These are phyloP conservation scores for Cheirogaleus medius DNA, from an alignment of 2,113 vertebrate genomes.

Conservation along the genomic window DNA sequence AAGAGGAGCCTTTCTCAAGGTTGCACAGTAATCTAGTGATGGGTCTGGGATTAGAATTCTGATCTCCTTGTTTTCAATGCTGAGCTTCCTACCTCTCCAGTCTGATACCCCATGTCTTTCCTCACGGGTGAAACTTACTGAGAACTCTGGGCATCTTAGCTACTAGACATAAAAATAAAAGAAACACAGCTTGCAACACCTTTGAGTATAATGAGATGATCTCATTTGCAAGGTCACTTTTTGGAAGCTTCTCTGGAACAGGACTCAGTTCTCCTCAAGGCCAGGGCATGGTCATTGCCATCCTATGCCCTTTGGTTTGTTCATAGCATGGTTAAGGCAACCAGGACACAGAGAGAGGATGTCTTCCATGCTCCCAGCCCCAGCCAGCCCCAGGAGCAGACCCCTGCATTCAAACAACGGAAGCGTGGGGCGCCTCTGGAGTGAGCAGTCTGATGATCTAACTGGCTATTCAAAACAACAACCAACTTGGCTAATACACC, in stretches of 20 bases:
- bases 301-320: background rate
- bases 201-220: background rate
- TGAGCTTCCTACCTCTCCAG: background rate
- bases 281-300: background rate
- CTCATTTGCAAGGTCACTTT: background rate
- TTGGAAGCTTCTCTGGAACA: background rate
- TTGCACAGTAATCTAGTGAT: background rate
- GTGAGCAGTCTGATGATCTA: background rate
- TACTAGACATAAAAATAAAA: background rate
- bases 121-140: background rate
- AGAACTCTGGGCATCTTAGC: background rate
- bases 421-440: background rate
- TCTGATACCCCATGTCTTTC: background rate
- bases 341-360: background rate
- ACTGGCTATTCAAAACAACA: background rate
- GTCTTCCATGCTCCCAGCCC: background rate
- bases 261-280: background rate
- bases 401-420: background rate
- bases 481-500: background rate
- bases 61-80: background rate
- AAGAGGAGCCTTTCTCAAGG: background rate
- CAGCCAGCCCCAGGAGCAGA: background rate
- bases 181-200: background rate
- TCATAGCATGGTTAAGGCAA: background rate
- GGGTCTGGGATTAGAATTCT: background rate